Evolutionary conservation across 2,797 vertebrate species (phyloP).

Genomic region (Kryptopterus vitreolus): DNA sequence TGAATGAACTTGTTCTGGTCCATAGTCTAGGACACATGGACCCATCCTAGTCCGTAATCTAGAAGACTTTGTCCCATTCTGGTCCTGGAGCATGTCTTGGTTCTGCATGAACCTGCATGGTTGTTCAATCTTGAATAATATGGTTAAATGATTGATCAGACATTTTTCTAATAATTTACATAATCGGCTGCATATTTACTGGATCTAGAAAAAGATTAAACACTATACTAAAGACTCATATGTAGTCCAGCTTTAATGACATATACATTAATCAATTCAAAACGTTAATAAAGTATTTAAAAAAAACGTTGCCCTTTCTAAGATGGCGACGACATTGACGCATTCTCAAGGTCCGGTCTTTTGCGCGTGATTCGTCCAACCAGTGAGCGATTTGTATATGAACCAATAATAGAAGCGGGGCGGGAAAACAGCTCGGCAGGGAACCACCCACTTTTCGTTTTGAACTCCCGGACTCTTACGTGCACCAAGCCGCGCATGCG

Average conservation of each 20-base stretch:
- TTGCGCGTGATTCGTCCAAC: not conserved
- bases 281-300: not conserved
- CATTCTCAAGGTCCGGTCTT: not conserved
- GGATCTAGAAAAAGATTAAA: not conserved
- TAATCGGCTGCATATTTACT: no score
- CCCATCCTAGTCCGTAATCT: no score
- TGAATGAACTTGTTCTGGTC: no score
- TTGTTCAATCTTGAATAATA: not conserved
- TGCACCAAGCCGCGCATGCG: constrained; percentile 9
- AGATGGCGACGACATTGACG: not conserved
- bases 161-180: no score
- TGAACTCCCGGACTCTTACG: not conserved
- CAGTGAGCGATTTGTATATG: not conserved
- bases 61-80: no score
- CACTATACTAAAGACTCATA: not conserved
- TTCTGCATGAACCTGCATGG: no score
- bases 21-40: no score
- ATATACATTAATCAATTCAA: not conserved
- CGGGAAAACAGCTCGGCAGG: not conserved
- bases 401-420: not conserved
- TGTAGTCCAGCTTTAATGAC: not conserved
- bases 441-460: not conserved
- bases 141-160: not conserved
- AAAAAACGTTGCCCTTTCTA: not conserved
- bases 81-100: not conserved